Conservation (phyloP, 1,140 invertebrate species). For the Drosophila rufa region DNA sequence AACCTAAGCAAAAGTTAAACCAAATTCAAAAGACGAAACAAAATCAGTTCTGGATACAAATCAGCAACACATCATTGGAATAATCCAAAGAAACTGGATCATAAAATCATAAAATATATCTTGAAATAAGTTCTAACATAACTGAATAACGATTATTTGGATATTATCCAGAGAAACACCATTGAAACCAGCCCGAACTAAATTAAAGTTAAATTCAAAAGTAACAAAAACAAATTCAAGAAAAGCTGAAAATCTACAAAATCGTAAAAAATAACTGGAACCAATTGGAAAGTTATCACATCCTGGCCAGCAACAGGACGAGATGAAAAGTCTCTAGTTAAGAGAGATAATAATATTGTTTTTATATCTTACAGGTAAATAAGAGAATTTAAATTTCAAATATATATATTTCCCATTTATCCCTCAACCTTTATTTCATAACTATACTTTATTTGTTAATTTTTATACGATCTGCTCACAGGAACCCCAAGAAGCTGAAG, state of each 20-base stretch:
- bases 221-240: conserved; percentile 40
- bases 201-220: conserved; percentile 38
- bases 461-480: conserved; percentile 1
- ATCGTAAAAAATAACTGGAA: conserved; percentile 31
- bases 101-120: conserved; percentile 13
- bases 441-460: background rate
- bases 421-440: background rate
- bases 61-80: conserved; percentile 14
- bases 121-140: conserved; percentile 15
- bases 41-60: conserved; percentile 35
- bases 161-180: conserved; percentile 36
- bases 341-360: conserved; percentile 75
- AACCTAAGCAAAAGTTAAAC: conserved; percentile 32
- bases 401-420: too few relatives aligned
- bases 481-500: conserved; percentile 53
- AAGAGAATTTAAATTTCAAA: background rate
- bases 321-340: conserved; percentile 46
- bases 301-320: conserved; percentile 34
- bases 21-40: conserved; percentile 32
- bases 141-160: conserved; percentile 10
- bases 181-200: conserved; percentile 17
- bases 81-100: conserved; percentile 7
- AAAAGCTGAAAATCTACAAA: conserved; percentile 31
- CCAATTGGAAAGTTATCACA: conserved; percentile 71
- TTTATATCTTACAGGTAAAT: conserved; percentile 79